Conservation (phyloP, 2,797 vertebrate genomes). For the Novumbra hubbsi region DNA sequence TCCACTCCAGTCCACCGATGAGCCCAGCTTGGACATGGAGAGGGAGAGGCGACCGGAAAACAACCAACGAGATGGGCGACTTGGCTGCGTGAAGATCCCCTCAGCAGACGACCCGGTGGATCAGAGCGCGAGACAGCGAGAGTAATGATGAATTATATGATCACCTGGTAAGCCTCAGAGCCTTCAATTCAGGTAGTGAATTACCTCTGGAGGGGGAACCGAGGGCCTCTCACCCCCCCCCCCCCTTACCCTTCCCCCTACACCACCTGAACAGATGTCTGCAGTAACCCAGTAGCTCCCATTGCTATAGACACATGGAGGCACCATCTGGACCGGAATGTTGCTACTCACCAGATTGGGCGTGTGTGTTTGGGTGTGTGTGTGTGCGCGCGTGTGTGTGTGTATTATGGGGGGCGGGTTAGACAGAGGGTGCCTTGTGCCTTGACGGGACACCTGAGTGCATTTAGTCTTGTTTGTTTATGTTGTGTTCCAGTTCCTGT, state of each 20-base stretch:
- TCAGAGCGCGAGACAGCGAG: conserved; percentile 42
- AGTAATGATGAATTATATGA: conserved; percentile 72
- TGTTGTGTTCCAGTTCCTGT: conserved; percentile 48
- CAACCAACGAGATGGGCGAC: neutral
- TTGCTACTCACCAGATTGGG: conserved; percentile 72
- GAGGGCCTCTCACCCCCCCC: conserved; percentile 30
- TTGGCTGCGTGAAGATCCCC: neutral
- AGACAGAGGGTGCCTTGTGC: conserved; percentile 62
- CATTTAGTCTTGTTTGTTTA: conserved; percentile 63
- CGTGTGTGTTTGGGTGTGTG: conserved; percentile 47
- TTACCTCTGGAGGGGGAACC: conserved; percentile 63
- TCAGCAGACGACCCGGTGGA: conserved; percentile 26
- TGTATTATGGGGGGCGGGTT: neutral
- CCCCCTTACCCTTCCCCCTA: conserved; percentile 50
- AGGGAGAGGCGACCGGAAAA: neutral
- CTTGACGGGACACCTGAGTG: conserved; percentile 70
- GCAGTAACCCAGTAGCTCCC: conserved; percentile 83
- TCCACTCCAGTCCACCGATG: neutral
- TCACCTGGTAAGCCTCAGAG: conserved; percentile 68
- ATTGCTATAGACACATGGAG: conserved; percentile 80
- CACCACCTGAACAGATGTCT: conserved; percentile 81
- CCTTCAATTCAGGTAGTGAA: conserved; percentile 72
- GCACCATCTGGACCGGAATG: conserved; percentile 78
- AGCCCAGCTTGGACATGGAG: neutral
- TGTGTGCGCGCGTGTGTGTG: conserved; percentile 24